Base-by-base conservation (phyloP, 2,888 invertebrate species). In the Caenorhabditis plicata region DNA sequence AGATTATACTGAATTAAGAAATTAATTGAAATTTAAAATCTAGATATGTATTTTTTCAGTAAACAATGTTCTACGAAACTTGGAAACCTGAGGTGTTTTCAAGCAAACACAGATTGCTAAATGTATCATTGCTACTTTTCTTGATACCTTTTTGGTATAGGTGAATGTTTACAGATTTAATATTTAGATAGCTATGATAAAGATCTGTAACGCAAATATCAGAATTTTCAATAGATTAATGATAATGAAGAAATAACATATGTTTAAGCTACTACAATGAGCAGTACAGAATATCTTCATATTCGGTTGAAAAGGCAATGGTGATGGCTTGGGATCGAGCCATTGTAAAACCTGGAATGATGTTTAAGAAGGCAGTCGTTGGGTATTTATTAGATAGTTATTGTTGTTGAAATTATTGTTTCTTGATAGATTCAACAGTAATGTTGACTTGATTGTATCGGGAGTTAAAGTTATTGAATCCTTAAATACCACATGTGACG, bases 401-500 rank as follows among this genome's bases (percentile, higher is more conserved):
- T 7, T 7, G 23, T 5, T 25, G 8, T 7, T n/a, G n/a, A 13
- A 17, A 32, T 20, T 4, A 32, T 8, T 20, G 4, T n/a, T 22
- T 29, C 4, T 13, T 66, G 47, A 51, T 56, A 52, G 81, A 70
- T 63, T 82, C 80, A 84, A 84, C 66, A 81, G 82, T 48, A 82
- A 83, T 68, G 78, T 84, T 11, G 84, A 84, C 65, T 73, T 83
- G 27, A 83, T 84, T 54, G 82, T 83, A 1, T 74, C 80, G n/a
- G 83, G 81, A 9, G 77, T 81, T 2, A 75, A 70, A 2, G 62
- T 84, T 3, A 65, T 83, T 26, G 73, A 80, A 27, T 64, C 78
- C 11, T 63, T 84, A 20, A 77, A 78, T 44, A 56, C 81, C 5
- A 67, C 74, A 5, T 78, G 82, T 8, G 73, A 75, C 1, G 58